phyloP scores from a whole-genome alignment of 2,797 vertebrate species.

The Eupleurogrammus muticus region DNA sequence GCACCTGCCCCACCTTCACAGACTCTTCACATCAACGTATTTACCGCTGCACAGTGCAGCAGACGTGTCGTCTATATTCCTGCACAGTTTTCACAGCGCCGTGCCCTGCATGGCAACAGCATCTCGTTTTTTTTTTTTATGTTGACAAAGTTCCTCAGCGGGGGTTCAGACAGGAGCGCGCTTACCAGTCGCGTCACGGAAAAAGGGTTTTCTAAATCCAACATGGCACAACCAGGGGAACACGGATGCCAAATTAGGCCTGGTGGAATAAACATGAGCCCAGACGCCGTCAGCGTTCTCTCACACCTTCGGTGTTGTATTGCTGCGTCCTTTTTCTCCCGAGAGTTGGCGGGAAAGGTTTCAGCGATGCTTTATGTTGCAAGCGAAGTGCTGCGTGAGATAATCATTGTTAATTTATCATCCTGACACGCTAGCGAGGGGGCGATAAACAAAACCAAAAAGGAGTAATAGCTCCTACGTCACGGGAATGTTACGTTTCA shows the following conservation, averaged over 20 bases:
- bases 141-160: constrained; percentile 40
- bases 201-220: constrained; percentile 48
- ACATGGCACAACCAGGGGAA: constrained; percentile 23
- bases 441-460: constrained; percentile 69
- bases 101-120: constrained; percentile 32
- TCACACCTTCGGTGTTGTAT: constrained; percentile 42
- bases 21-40: constrained; percentile 43
- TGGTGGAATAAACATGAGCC: constrained; percentile 65
- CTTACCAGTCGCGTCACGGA: constrained; percentile 37
- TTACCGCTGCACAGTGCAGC: constrained; percentile 14
- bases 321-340: constrained; percentile 24
- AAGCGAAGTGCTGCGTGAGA: constrained; percentile 50
- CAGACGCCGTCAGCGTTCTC: constrained; percentile 36
- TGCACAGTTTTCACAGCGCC: constrained; percentile 40
- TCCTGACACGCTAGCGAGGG: constrained; percentile 68
- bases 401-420: constrained; percentile 77
- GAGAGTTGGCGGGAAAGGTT: constrained; percentile 43
- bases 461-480: constrained; percentile 48
- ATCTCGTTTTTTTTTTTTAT: constrained; percentile 41
- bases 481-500: constrained; percentile 31
- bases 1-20: constrained; percentile 27
- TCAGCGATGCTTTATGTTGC: constrained; percentile 50
- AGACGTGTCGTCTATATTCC: constrained; percentile 24
- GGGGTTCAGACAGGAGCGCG: constrained; percentile 42
- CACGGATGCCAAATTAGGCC: constrained; percentile 53